Percentiles rank a stretch among this genome's conserved stretches.
Evolutionary conservation across 1,140 invertebrate species (phyloP).

Genomic region (Dendrolimus kikuchii): DNA sequence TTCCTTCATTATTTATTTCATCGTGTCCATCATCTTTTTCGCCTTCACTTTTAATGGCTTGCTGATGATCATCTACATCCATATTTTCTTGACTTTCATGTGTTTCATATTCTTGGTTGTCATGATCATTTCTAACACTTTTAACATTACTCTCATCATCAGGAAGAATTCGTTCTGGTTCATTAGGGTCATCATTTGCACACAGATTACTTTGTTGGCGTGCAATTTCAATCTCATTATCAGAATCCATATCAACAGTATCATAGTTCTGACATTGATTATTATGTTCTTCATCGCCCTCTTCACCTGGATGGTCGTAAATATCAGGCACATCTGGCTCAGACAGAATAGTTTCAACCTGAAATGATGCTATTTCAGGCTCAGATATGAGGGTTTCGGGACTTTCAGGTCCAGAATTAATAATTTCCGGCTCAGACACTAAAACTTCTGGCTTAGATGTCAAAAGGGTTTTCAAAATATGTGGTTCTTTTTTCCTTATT

Average conservation of each 20-base stretch:
- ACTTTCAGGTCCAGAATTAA: slow-evolving; percentile 63
- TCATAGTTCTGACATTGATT: slow-evolving; percentile 55
- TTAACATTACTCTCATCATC: slow-evolving; percentile 38
- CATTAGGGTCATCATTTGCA: slow-evolving; percentile 24
- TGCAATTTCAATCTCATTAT: slow-evolving; percentile 63
- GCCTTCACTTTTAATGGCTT: slow-evolving; percentile 18
- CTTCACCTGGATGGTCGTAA: slow-evolving; percentile 36
- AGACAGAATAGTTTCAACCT: slow-evolving; percentile 65
- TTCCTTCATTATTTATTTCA: slow-evolving; percentile 14
- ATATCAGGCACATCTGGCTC: slow-evolving; percentile 61
- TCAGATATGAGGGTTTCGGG: slow-evolving; percentile 68
- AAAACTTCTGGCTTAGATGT: slow-evolving; percentile 60
- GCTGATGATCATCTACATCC: slow-evolving; percentile 21
- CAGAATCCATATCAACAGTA: slow-evolving; percentile 61
- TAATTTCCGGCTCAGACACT: slow-evolving; percentile 62
- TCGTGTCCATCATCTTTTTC: slow-evolving; percentile 20
- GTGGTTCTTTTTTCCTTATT: slow-evolving; percentile 67
- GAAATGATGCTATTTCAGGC: slow-evolving; percentile 65
- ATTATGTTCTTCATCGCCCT: slow-evolving; percentile 33
- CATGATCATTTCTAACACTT: slow-evolving; percentile 34
- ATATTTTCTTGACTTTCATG: slow-evolving; percentile 22
- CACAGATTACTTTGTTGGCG: slow-evolving; percentile 35
- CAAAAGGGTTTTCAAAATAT: slow-evolving; percentile 66
- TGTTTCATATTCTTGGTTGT: slow-evolving; percentile 30
- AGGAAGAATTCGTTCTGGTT: slow-evolving; percentile 26